These are phyloP conservation scores for Pantelozetes paolii DNA, from an alignment of 2,888 invertebrate genomes.

Conservation along the genomic window DNA sequence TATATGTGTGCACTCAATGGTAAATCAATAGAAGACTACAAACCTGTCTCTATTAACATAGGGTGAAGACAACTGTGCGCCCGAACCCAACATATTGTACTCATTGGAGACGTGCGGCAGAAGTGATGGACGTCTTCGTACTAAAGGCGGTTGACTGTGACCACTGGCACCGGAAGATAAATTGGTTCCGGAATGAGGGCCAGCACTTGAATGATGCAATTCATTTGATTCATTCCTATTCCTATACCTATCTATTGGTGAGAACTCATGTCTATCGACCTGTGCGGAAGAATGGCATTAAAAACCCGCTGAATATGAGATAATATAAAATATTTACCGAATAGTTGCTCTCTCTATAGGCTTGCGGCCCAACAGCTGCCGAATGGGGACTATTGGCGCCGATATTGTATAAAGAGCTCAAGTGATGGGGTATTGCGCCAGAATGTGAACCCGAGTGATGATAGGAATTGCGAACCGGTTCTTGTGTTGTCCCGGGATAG, in stretches of 20 bases:
- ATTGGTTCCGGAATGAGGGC: slow-evolving; percentile 1
- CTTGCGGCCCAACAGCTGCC: slow-evolving; percentile 24
- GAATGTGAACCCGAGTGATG: background rate
- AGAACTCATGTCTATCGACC: slow-evolving; percentile 20
- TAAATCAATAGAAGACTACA: background rate
- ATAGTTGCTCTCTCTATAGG: slow-evolving; percentile 25
- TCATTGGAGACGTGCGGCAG: slow-evolving; percentile 31
- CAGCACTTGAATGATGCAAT: slow-evolving; percentile 8
- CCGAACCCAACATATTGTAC: background rate
- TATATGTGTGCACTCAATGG: too few relatives aligned
- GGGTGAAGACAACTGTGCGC: background rate
- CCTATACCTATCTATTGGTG: slow-evolving; percentile 21
- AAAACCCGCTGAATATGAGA: background rate
- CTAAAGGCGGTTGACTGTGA: slow-evolving; percentile 27
- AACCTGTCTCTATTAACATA: slow-evolving; percentile 31
- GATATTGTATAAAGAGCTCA: background rate
- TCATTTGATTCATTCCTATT: slow-evolving; percentile 26
- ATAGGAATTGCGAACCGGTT: slow-evolving; percentile 31
- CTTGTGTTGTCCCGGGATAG: slow-evolving; percentile 30
- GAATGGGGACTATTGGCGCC: slow-evolving; percentile 25
- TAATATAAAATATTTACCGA: background rate
- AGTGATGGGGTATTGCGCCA: background rate
- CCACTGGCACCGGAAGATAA: background rate
- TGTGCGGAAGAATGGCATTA: background rate
- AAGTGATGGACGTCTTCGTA: slow-evolving; percentile 39